Evolutionary conservation across 2,113 vertebrate genomes (phyloP), one percentile per base, ranked within the genome.

Genomic region (Opisthocomus hoazin): DNA sequence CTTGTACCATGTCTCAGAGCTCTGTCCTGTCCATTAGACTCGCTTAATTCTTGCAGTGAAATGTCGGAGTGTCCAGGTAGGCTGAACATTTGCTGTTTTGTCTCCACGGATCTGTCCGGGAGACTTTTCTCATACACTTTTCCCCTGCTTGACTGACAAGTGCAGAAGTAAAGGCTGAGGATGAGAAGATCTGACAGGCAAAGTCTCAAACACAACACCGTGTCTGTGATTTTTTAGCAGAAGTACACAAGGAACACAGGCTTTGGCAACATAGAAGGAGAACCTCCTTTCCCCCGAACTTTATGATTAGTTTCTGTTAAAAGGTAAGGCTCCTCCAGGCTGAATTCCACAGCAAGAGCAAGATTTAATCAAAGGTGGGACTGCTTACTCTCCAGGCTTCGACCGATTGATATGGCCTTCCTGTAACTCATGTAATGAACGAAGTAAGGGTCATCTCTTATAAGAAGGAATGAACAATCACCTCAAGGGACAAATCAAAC

Each of bases 331-430:
- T 91, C 84, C 87, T 81, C 36, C 39, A 9, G 87, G 94, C 93
- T 91, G 83, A 87, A 87, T 84, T 92, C 76, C 57, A 69, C 43
- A 39, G 63, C 1, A 6, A 50, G 68, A 88, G 34, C 79, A 81
- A 91, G 86, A 50, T 95, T 95, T 94, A 96, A 96, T 97, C 95
- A 95, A 6, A 5, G 11, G 15, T 51, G 56, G 69, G 60, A n/a
- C 86, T 29, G 63, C 66, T 75, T 39, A 22, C 71, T 92, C 41
- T 84, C 68, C 71, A 78, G 68, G 91, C 50, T 91, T 60, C 87
- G 64, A 79, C 43, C 75, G 91, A 93, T 90, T 80, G 83, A 80
- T 90, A 39, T 0, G 2, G 69, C 68, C 76, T 87, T 30, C 79
- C 71, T 39, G 12, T 45, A 82, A 80, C 57, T 86, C 46, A 17